Base-by-base conservation (phyloP, 2,113 vertebrate genomes). In the Tylochromis polylepis region DNA sequence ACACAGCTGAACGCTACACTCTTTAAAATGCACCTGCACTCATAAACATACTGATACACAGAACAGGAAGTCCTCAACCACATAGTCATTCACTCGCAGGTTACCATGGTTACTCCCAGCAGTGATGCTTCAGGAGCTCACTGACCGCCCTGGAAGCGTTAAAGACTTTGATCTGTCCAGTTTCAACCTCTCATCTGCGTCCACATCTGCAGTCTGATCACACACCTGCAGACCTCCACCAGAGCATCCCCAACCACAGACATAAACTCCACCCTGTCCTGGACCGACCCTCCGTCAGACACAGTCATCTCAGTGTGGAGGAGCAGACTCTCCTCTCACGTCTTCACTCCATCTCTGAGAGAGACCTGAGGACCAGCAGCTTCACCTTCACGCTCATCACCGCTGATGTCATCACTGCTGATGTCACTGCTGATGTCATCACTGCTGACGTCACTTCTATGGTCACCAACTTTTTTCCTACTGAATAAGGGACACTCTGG, bases 381-480 rank as follows among this genome's bases (percentile, higher is more conserved):
- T 31, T 31, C 31, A 31, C 31, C 31, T 34, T 34, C 31, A 34
- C 7, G 57, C 29, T 60, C 15, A 60, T 34, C 31, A 6, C 31
- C 7, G 31, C 31, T 34, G 31, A 31, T 5, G 31, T n/a, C 46
- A 51, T n/a, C 46, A 51, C 49, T 2, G 46, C 12, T 57, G 27
- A 29, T 29, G 27, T 29, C 27, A 29, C 27, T 29, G 4, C 27
- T 3, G 27, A 29, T 0, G 31, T 31, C 31, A 31, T 58, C 22
- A 57, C 3, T 0, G 1, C 56, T 58, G 57, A 58, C 0, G 2
- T 60, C 58, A 31, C 15, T 60, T 31, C 16, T 20, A 60, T 29
- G 31, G 29, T 20, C 34, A 29, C 58, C 29, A 60, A 29, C 9
- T 34, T 10, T 20, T 60, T 29, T 34, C 16, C 8, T 34, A 60